Conservation (phyloP, 2,113 vertebrate species). For the Xiphorhynchus elegans region DNA sequence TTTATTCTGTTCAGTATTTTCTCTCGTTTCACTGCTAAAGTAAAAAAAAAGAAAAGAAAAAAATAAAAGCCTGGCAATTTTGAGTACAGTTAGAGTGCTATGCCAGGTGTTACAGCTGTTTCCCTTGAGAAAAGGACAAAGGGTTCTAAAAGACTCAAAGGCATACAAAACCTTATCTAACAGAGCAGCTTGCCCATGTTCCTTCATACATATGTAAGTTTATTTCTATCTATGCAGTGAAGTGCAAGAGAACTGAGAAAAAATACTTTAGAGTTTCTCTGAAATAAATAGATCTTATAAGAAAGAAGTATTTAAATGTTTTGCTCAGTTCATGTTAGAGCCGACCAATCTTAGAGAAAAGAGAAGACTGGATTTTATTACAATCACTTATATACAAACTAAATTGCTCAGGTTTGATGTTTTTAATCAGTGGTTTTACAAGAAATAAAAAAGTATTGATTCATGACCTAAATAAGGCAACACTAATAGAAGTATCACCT, state of each 20-base stretch:
- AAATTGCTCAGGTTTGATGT: not conserved
- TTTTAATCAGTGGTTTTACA: not conserved
- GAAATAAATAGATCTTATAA: not conserved
- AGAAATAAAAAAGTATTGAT: not conserved
- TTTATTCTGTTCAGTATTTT: not conserved
- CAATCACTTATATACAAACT: not conserved
- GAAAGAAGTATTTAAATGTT: not conserved
- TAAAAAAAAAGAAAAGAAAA: not conserved
- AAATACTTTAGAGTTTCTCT: not conserved
- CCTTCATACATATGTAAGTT: not conserved
- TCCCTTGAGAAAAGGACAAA: not conserved
- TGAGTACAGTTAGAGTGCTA: not conserved
- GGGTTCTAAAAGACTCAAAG: not conserved
- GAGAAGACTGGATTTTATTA: not conserved
- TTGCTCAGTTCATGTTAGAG: not conserved
- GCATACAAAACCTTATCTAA: not conserved
- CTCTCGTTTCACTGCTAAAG: not conserved
- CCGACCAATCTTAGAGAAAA: not conserved
- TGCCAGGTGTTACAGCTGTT: not conserved
- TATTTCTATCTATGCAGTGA: not conserved
- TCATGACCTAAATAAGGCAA: not conserved
- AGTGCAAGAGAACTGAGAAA: not conserved
- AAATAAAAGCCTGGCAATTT: not conserved
- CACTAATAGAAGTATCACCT: not conserved
- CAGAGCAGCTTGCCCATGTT: not conserved